Base-by-base conservation (phyloP, 2,113 vertebrate genomes). In the Dipodomys ordii region DNA sequence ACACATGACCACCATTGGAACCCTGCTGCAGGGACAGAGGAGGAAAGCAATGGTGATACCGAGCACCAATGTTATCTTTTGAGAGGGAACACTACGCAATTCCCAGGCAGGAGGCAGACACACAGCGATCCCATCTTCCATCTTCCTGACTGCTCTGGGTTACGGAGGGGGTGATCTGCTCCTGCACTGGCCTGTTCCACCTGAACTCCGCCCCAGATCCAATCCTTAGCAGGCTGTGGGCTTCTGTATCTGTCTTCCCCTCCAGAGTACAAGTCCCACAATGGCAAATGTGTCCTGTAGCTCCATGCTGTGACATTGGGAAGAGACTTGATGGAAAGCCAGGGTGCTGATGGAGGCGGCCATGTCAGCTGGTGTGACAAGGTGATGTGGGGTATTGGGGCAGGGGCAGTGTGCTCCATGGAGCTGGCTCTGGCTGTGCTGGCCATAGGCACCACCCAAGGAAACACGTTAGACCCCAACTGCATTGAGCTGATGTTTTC, bases 391-490 rank as follows among this genome's bases (percentile, higher is more conserved):
- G 25, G 44, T 1, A 30, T 9, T 0, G 0, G 0, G 30, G 39
- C 39, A 39, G 39, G 39, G 39, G 3, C 3, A 0, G 11, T 1
- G 0, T 0, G 15, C n/a, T 35, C 4, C 0, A 2, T 2, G 35
- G 16, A 1, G 18, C 10, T 8, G 3, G 30, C 3, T 30, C 65
- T 2, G 39, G 19, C 53, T 20, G 1, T 20, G 7, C 35, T 53
- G 22, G 69, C 6, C 35, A 35, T 8, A 9, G 18, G 15, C 32
- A 23, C 0, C 0, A 20, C 53, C 32, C 27, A 74, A 15, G 13
- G n/a, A 1, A 0, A 4, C 27, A 15, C 7, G 53, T 11, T 16
- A 16, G 53, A 57, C 15, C 53, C 53, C 53, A 16, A 57, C 53
- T 4, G 2, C 76, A 46, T 46, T 11, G 35, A 39, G 35, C 35